Conservation (phyloP, 2,113 vertebrate species). For the Sphaerodactylus townsendi region DNA sequence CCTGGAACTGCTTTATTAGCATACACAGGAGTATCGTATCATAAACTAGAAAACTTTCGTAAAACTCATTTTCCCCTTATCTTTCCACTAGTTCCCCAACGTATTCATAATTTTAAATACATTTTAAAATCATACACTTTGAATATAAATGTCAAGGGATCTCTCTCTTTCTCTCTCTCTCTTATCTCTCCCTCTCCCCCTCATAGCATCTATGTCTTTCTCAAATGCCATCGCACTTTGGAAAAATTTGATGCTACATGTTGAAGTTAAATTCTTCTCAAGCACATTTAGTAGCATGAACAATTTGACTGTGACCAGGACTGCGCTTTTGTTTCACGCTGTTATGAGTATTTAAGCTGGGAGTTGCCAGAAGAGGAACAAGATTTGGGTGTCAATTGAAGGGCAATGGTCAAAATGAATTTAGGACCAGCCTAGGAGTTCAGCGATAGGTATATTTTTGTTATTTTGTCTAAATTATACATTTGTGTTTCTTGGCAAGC, state of each 20-base stretch:
- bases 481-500: too few relatives aligned
- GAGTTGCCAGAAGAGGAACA: too few relatives aligned
- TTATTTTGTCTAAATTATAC: too few relatives aligned
- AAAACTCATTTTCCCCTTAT: conserved; percentile 22
- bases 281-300: not conserved
- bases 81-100: not conserved
- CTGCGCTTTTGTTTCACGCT: too few relatives aligned
- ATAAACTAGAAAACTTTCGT: conserved; percentile 21
- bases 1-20: conserved; percentile 12
- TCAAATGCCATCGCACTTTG: not conserved
- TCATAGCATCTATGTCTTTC: not conserved
- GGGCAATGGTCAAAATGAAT: too few relatives aligned
- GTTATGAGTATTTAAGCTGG: too few relatives aligned
- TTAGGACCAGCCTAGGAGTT: too few relatives aligned
- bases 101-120: conserved; percentile 18
- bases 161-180: not conserved
- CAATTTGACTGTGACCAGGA: not conserved
- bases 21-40: conserved; percentile 1
- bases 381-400: too few relatives aligned
- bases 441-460: too few relatives aligned
- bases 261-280: not conserved
- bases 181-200: not conserved
- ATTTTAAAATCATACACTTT: not conserved
- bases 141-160: not conserved
- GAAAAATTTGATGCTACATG: not conserved